Evolutionary conservation across 2,888 invertebrate genomes (phyloP).

Genomic region (Drosophila stalkeri): DNA sequence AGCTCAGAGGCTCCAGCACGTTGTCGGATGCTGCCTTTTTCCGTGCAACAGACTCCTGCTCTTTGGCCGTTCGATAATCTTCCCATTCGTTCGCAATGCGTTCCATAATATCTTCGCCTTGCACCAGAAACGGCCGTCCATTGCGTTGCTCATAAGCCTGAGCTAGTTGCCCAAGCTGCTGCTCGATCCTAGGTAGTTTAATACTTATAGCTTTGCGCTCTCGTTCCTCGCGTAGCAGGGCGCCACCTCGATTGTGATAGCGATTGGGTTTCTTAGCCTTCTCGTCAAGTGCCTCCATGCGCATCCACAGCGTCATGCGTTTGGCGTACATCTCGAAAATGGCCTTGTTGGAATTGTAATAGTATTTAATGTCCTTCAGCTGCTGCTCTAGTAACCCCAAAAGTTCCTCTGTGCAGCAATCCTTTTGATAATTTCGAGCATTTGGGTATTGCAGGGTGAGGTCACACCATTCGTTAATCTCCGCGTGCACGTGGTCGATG

Average conservation of each 20-base stretch:
- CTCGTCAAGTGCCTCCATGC: constrained; percentile 90
- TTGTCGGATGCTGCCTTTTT: constrained; percentile 51
- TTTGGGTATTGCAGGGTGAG: constrained; percentile 89
- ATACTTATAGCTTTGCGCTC: constrained; percentile 91
- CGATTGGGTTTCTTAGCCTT: constrained; percentile 91
- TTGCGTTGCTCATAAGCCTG: constrained; percentile 86
- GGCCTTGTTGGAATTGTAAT: constrained; percentile 88
- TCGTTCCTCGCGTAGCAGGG: constrained; percentile 93
- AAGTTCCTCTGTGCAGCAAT: constrained; percentile 91
- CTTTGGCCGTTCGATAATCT: constrained; percentile 84
- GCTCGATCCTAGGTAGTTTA: constrained; percentile 90
- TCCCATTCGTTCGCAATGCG: constrained; percentile 88
- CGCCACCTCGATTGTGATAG: constrained; percentile 94
- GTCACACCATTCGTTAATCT: constrained; percentile 91
- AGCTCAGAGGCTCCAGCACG: neutral
- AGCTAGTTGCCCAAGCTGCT: constrained; percentile 86
- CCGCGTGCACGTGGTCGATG: constrained; percentile 87
- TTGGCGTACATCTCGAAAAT: constrained; percentile 89
- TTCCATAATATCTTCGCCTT: constrained; percentile 88
- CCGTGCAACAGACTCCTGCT: constrained; percentile 84
- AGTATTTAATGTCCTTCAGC: constrained; percentile 88
- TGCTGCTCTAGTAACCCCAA: constrained; percentile 92
- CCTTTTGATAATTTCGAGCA: constrained; percentile 87
- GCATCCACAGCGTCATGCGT: constrained; percentile 89
- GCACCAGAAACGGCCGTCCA: constrained; percentile 87